Conservation (phyloP, 2,113 vertebrate genomes). For the Cephalopholis sonnerati region DNA sequence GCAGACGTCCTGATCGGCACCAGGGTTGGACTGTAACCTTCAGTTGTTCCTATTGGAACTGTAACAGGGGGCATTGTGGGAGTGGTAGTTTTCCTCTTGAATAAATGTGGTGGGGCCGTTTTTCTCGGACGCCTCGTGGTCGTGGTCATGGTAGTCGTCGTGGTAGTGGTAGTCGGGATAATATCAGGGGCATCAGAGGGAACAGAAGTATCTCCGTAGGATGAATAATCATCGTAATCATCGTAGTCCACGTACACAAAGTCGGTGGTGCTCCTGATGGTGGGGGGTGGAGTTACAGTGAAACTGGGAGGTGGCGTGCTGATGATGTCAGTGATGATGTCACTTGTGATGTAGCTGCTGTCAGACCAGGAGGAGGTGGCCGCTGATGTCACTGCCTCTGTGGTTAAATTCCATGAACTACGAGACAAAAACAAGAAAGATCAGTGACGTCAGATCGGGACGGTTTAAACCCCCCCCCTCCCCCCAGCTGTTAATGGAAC, state of each 20-base stretch:
- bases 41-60: background rate
- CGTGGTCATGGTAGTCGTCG: background rate
- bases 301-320: slow-evolving; percentile 1
- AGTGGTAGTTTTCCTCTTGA: slow-evolving; percentile 41
- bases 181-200: background rate
- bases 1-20: background rate
- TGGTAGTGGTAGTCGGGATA: background rate
- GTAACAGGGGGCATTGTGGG: background rate
- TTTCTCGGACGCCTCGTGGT: background rate
- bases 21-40: background rate
- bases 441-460: background rate
- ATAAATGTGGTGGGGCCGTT: slow-evolving; percentile 35
- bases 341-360: slow-evolving; percentile 3
- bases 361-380: slow-evolving; percentile 29
- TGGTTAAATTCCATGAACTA: slow-evolving; percentile 39
- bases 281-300: slow-evolving; percentile 32
- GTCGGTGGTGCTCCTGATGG: slow-evolving; percentile 46
- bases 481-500: background rate
- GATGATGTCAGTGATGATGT: slow-evolving; percentile 1
- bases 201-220: slow-evolving; percentile 20
- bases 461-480: too few species aligned
- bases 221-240: slow-evolving; percentile 46
- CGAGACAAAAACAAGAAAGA: background rate
- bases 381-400: background rate
- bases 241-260: slow-evolving; percentile 74